Conservation (phyloP, 2,113 vertebrate genomes). For the Tragelaphus strepsiceros region DNA sequence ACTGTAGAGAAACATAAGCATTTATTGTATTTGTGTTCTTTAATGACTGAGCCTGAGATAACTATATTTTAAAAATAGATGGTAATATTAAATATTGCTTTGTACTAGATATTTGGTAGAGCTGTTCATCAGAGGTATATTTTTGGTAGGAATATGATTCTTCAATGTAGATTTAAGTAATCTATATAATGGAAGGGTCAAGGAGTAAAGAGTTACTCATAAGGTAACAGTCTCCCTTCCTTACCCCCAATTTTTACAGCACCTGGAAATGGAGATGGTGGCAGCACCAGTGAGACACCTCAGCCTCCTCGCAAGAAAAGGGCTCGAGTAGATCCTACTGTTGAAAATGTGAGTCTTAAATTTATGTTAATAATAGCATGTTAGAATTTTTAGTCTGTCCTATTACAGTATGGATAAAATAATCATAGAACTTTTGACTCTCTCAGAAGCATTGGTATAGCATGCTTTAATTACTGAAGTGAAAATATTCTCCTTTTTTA, state of each 20-base stretch:
- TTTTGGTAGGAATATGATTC: neutral
- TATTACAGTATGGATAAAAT: neutral
- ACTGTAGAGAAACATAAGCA: neutral
- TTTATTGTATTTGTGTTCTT: neutral
- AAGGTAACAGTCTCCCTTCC: neutral
- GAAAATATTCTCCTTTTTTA: neutral
- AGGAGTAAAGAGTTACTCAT: neutral
- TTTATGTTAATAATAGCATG: neutral
- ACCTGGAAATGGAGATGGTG: conserved; percentile 94
- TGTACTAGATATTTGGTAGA: neutral
- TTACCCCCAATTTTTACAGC: conserved; percentile 72
- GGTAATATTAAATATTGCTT: neutral
- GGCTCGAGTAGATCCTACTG: conserved; percentile 96
- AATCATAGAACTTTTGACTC: neutral
- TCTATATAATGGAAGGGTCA: neutral
- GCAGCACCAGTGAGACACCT: conserved; percentile 93
- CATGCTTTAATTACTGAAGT: neutral
- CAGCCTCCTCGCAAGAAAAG: conserved; percentile 98
- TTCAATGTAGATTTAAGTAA: neutral
- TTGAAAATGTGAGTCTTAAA: conserved; percentile 89
- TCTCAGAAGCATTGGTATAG: neutral
- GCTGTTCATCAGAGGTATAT: neutral
- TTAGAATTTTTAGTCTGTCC: neutral
- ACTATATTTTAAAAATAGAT: neutral
- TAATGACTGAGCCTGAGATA: neutral